Base-by-base conservation (phyloP, 1,140 invertebrate genomes). In the Forficula auricularia region DNA sequence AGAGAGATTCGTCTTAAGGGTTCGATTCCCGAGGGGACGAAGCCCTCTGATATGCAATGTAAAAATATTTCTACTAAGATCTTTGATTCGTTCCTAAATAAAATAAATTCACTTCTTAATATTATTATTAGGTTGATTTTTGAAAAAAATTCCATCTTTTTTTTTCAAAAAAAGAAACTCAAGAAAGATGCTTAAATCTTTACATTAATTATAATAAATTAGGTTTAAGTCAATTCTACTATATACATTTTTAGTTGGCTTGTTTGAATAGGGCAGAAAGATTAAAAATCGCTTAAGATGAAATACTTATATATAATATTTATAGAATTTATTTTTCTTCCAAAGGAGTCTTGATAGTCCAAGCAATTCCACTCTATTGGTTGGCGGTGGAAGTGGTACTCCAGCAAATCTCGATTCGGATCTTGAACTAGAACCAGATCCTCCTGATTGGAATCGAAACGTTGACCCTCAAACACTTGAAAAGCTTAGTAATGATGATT, bases 361-460 rank as follows among this genome's bases (percentile, higher is more conserved):
- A 2, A 71, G 67, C 50, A 68, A 64, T 48, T 68, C 69, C 9
- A 53, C 63, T 46, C 70, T 72, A 47, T 59, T 58, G 44, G 67
- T 68, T 45, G 55, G 55, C 14, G 49, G 46, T 35, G 45, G 39
- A 12, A 45, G 50, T 31, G 47, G 51, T 32, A 46, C 54, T 50
- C 52, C 51, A 51, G 52, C 10, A 33, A 40, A 18, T 43, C 72
- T 72, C 67, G 76, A 88, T 65, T 82, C 79, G 58, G 73, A 91
- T 69, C 73, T 86, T 50, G 73, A 85, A 63, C 71, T 82, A 47
- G 72, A 91, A 59, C 65, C 79, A 42, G 73, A 82, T 68, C 70
- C 81, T 19, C 75, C 78, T 1, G 75, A 81, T 51, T 81, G 89
- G 79, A 79, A 84, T 46, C 79, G 81, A 49, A 73, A 75, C 40